Evolutionary conservation across 2,113 vertebrate species (phyloP).

Genomic region (Enhydra lutris): DNA sequence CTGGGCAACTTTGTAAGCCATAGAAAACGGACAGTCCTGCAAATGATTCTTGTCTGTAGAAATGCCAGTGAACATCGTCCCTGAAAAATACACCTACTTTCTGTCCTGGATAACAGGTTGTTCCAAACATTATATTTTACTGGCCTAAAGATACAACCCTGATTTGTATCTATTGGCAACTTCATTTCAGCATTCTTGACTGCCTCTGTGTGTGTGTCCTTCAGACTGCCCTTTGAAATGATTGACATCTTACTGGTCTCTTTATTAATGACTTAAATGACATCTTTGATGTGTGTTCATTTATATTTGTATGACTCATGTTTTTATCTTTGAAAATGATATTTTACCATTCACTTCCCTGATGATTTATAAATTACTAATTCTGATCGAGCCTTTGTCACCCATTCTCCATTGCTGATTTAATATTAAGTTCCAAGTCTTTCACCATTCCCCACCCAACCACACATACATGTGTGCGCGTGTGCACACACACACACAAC

Average conservation of each 20-base stretch:
- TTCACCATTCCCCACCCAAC: not conserved
- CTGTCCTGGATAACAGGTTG: not conserved
- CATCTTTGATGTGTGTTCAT: not conserved
- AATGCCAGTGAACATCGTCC: not conserved
- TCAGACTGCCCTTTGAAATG: not conserved
- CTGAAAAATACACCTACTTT: not conserved
- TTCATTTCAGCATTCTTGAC: not conserved
- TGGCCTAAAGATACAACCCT: not conserved
- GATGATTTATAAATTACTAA: not conserved
- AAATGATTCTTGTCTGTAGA: not conserved
- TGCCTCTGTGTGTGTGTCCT: not conserved
- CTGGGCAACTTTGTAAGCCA: not conserved
- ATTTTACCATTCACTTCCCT: no score
- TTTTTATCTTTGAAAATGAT: not conserved
- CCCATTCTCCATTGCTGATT: not conserved
- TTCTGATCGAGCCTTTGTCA: not conserved
- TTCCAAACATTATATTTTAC: not conserved
- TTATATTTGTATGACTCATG: not conserved
- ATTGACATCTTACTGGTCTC: no score
- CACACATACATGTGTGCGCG: not conserved
- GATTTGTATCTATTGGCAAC: not conserved
- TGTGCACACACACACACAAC: no score
- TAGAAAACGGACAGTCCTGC: not conserved
- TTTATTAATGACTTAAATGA: not conserved
- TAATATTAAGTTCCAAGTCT: not conserved